Evolutionary conservation across 2,888 invertebrate genomes (phyloP), one percentile per base, ranked within the genome.

Genomic region (Nudaria mundana): DNA sequence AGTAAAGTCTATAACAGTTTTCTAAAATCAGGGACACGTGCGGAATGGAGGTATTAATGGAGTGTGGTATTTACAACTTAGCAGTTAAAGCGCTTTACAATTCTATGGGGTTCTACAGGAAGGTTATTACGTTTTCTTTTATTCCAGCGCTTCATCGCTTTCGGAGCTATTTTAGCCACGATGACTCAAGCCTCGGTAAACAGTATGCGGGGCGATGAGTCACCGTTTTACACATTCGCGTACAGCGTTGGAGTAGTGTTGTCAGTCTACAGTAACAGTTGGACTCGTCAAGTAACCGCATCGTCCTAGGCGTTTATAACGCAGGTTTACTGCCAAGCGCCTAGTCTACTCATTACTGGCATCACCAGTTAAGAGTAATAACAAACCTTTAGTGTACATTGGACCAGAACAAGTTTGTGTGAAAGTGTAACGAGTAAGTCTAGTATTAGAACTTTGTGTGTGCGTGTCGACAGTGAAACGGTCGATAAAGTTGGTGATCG

Each of bases 161-260:
- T 47, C 38, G 53, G 50, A 66, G 62, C 56, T 65, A 64, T 74
- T 72, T 65, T 66, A 56, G 71, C 74, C 55, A 74, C 82, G 88
- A 86, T 86, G 87, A 87, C 86, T 87, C 87, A 87, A 85, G 87
- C 87, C 81, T 87, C 83, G 79, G 86, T 87, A 88, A 88, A 88
- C 87, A 88, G 88, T 86, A 87, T 88, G 88, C 88, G 87, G 87
- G 87, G 81, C 88, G 88, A 87, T 88, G 88, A 88, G 86, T 87
- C 88, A 88, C 88, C 86, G 80, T 85, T 88, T 87, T 87, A 88
- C 88, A 88, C 88, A 88, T 87, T 88, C 86, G 88, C 87, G 88
- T 87, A 82, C 81, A 86, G 87, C 85, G 83, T 86, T 88, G 79
- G 84, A 86, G 81, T 82, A 70, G 79, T 86, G 85, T 87, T 87